Evolutionary conservation across 1,140 invertebrate genomes (phyloP).

Genomic region (Drosophila kikkawai): DNA sequence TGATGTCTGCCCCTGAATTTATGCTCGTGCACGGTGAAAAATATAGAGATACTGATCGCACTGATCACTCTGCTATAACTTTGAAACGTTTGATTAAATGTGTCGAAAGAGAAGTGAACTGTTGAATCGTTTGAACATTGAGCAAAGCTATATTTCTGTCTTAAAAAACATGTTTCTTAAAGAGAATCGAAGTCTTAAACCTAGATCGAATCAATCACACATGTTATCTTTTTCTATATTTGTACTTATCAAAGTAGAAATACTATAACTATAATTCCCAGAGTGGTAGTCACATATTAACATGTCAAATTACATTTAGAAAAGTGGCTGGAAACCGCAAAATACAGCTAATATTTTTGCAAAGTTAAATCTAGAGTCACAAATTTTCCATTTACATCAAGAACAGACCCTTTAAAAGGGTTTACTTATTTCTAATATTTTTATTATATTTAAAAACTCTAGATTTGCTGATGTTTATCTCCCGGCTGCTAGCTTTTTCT

Average conservation of each 20-base stretch:
- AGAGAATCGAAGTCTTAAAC: background rate
- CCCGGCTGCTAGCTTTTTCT: background rate
- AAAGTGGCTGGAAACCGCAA: too few relatives aligned
- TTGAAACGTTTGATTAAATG: background rate
- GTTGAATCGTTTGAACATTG: background rate
- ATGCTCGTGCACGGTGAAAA: slow-evolving; percentile 34
- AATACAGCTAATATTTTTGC: too few relatives aligned
- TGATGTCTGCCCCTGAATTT: slow-evolving; percentile 77
- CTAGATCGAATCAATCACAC: too few relatives aligned
- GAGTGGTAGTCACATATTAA: too few relatives aligned
- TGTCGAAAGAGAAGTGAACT: background rate
- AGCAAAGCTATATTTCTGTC: background rate
- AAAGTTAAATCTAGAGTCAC: too few relatives aligned
- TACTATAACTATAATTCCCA: background rate
- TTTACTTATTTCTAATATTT: background rate
- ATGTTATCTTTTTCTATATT: background rate
- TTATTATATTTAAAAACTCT: background rate
- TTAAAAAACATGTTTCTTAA: too few relatives aligned
- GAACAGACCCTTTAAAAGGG: background rate
- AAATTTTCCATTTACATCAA: background rate
- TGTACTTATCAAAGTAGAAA: background rate
- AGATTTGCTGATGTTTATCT: background rate
- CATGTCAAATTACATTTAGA: too few relatives aligned
- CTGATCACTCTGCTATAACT: background rate
- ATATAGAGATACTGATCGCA: slow-evolving; percentile 1